Evolutionary conservation across 1,140 invertebrate genomes (phyloP).

Genomic region (Drosophila ambigua): DNA sequence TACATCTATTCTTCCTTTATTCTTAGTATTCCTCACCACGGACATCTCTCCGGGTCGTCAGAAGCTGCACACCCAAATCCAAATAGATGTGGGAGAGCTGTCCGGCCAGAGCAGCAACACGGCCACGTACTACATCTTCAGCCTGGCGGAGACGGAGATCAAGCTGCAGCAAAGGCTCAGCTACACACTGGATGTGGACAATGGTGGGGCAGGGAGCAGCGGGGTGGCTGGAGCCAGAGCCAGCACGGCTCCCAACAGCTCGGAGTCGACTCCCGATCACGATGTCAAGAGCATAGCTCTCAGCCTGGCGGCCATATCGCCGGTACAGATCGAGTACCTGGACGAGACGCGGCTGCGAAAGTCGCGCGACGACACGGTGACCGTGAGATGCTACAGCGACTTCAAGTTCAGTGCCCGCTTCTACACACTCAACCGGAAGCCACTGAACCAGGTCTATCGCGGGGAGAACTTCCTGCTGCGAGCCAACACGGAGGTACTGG

Average conservation of each 20-base stretch:
- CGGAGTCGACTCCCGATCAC: slow-evolving; percentile 75
- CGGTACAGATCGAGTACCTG: slow-evolving; percentile 77
- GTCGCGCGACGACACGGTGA: slow-evolving; percentile 70
- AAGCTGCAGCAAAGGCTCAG: slow-evolving; percentile 74
- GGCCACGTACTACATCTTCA: slow-evolving; percentile 77
- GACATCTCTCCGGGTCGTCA: slow-evolving; percentile 69
- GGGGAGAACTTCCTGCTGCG: slow-evolving; percentile 82
- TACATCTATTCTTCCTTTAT: neutral
- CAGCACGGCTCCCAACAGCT: slow-evolving; percentile 57
- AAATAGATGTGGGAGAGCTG: slow-evolving; percentile 80
- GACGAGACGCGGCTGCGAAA: slow-evolving; percentile 78
- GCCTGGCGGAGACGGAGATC: slow-evolving; percentile 71
- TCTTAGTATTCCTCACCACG: slow-evolving; percentile 80
- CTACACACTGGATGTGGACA: slow-evolving; percentile 73
- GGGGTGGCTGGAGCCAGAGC: slow-evolving; percentile 3
- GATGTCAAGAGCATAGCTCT: slow-evolving; percentile 29
- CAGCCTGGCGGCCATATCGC: slow-evolving; percentile 50
- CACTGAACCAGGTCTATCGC: slow-evolving; percentile 66
- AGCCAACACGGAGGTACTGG: slow-evolving; percentile 69
- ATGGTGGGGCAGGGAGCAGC: slow-evolving; percentile 16
- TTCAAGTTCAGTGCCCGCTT: slow-evolving; percentile 75
- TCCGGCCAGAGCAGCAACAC: slow-evolving; percentile 68
- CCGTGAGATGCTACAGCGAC: slow-evolving; percentile 64
- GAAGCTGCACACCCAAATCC: slow-evolving; percentile 75
- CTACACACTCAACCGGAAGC: slow-evolving; percentile 74